Evolutionary conservation across 2,888 invertebrate genomes (phyloP), one percentile per base, ranked within the genome.

Genomic region (Drosophila koepferae): DNA sequence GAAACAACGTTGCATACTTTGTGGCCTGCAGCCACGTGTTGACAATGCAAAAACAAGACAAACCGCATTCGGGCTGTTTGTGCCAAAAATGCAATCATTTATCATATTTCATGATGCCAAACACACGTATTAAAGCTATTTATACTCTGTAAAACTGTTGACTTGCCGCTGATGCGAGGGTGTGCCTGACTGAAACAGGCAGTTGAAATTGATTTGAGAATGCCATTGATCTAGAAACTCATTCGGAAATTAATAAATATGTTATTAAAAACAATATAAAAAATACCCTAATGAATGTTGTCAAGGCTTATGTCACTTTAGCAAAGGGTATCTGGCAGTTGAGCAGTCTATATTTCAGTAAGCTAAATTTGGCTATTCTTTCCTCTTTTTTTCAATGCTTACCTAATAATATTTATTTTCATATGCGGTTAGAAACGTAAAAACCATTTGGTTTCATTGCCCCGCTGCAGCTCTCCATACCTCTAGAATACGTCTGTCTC

Each of bases 361-460:
- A n/a, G 20, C 36, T 20, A 36, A 18, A 36, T 63, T 40, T 20
- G 12, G 20, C 12, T 16, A 34, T 31, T 12, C 31, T 9, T 12
- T 46, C 16, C 23, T 46, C n/a, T 55, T 31, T 44, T 49, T 60
- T 51, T 38, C 38, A 56, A 48, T 63, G 53, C 53, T 34, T 65
- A 56, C 63, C 74, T 74, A 89, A 87, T 82, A 89, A 87, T 85
- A 89, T 89, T 89, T 89, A 89, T 86, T 87, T 87, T 82, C 81
- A 63, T 72, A 82, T 89, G 86, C 81, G 86, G 87, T 82, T 82
- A 55, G 66, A 69, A 74, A 70, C 77, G 70, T 65, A 71, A 81
- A 84, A 86, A 82, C 79, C 80, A 74, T 82, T 86, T 85, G 78
- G 72, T 72, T 86, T 88, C 74, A 64, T 71, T 80, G 61, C 49